Evolutionary conservation across 2,888 invertebrate species (phyloP).

Genomic region (Cephus sareptanus): DNA sequence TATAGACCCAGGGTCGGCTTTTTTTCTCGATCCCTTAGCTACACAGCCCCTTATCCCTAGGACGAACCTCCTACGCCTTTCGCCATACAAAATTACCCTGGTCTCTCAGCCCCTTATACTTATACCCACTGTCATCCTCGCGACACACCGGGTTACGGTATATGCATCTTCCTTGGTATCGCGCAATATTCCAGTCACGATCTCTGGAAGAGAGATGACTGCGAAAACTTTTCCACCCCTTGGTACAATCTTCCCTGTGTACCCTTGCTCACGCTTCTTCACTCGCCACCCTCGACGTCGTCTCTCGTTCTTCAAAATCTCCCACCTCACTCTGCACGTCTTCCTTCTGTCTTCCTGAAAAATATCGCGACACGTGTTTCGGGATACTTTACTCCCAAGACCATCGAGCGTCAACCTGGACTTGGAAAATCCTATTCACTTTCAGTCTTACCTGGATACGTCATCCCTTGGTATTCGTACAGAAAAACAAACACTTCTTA

Average conservation of each 20-base stretch:
- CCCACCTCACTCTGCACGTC: background rate
- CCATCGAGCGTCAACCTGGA: background rate
- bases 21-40: background rate
- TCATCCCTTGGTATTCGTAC: background rate
- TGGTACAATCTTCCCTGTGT: background rate
- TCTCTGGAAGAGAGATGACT: constrained; percentile 1
- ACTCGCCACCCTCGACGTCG: background rate
- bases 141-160: background rate
- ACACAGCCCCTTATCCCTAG: background rate
- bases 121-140: background rate
- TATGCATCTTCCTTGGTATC: background rate
- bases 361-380: constrained; percentile 1
- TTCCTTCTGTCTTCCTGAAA: background rate
- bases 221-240: constrained; percentile 1
- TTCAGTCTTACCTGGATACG: background rate
- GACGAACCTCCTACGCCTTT: background rate
- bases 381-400: background rate
- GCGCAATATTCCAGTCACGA: constrained; percentile 3
- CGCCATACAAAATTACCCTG: background rate
- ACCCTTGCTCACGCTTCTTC: background rate
- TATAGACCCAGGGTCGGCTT: background rate
- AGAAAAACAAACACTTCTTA: background rate
- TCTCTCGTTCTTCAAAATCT: background rate
- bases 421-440: background rate
- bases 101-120: background rate